Evolutionary conservation across 1,140 invertebrate genomes (phyloP), one percentile per base, ranked within the genome.

Genomic region (Monochamus saltuarius): DNA sequence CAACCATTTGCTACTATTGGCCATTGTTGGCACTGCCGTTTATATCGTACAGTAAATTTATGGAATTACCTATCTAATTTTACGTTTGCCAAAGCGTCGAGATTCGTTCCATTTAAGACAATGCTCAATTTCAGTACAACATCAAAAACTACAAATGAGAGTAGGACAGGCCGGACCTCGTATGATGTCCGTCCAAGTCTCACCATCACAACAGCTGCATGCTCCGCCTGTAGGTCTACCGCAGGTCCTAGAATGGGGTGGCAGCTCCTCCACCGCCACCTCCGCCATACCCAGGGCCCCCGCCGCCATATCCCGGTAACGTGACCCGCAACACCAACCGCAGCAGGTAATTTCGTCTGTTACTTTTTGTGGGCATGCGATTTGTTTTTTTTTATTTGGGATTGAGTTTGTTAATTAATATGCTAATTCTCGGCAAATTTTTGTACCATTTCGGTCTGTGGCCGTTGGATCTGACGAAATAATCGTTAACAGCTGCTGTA

Each of bases 231-330:
- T 66, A 13, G 61, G 66, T 42, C 53, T 68, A 11, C 37, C 29
- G 46, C 62, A 6, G 71, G 74, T 47, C 63, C 57, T 1, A 55
- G 66, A 34, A 54, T 63, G 58, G 42, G 17, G 39, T 67, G 46
- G 60, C 82, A 19, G 69, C 80, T 0, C 79, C 77, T 0, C 81
- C 82, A 13, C 82, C 84, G 7, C 83, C 83, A 3, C 85, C 85
- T 13, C 86, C 85, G 29, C 86, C 86, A 29, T 83, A 83, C 73
- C 82, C 82, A 7, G 82, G 81, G 22, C 83, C 82, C 17, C 86
- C 84, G 11, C 86, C 86, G 22, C 86, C 87, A 2, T 87, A 87
- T 76, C 86, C 86, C 50, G 84, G 82, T 34, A 81, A 80, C 56
- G 76, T 79, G 11, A 77, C 73, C 68, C 70, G 47, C 64, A 60